Conservation (phyloP, 2,888 invertebrate species). For the Prenolepis imparis region DNA sequence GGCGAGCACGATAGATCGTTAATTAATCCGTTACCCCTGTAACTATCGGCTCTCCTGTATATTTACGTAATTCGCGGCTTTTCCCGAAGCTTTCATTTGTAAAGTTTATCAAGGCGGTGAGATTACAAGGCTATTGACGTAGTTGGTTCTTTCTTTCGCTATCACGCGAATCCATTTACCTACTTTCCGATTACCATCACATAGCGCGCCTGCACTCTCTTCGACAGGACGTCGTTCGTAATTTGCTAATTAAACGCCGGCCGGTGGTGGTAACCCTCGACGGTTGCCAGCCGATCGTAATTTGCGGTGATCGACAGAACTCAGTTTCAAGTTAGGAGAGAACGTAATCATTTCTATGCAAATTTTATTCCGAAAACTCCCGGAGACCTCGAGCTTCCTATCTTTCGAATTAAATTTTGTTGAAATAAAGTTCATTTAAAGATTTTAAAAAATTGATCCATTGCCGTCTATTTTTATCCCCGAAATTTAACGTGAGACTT, state of each 20-base stretch:
- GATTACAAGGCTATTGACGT: constrained; percentile 74
- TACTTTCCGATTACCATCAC: constrained; percentile 63
- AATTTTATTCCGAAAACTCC: constrained; percentile 17
- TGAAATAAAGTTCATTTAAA: neutral
- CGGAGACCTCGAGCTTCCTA: neutral
- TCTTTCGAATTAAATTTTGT: neutral
- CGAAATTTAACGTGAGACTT: neutral
- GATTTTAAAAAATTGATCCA: neutral
- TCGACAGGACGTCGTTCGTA: constrained; percentile 43
- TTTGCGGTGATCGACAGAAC: constrained; percentile 12
- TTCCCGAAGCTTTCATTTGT: constrained; percentile 58
- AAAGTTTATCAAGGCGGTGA: constrained; percentile 68
- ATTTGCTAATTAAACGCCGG: constrained; percentile 64
- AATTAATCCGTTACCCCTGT: constrained; percentile 67
- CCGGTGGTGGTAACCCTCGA: neutral
- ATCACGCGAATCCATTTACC: constrained; percentile 75
- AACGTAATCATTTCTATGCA: constrained; percentile 21
- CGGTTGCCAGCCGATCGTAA: constrained; percentile 10
- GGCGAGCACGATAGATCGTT: constrained; percentile 27
- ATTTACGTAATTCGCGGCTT: constrained; percentile 69
- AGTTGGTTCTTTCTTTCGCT: constrained; percentile 39
- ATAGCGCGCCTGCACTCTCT: constrained; percentile 56
- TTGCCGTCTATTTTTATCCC: neutral
- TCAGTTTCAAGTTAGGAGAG: neutral
- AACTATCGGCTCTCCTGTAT: constrained; percentile 33